Percentiles rank a stretch among this genome's conserved stretches.
These are phyloP conservation scores for Drosophila nr. perissopoda DNA, from an alignment of 2,888 invertebrate genomes.

Conservation along the genomic window DNA sequence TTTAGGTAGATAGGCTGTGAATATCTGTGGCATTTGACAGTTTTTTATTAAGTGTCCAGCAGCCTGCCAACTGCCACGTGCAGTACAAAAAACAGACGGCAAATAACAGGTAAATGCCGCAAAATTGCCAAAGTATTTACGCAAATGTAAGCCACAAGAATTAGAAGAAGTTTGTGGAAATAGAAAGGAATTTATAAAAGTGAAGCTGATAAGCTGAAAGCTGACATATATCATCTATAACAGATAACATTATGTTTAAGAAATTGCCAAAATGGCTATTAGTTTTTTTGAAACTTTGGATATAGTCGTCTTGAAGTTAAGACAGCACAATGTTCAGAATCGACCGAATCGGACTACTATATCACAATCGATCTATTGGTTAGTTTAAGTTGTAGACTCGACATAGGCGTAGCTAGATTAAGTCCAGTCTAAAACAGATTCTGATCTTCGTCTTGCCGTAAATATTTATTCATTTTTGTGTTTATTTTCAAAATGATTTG, in stretches of 20 bases:
- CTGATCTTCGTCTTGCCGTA: no score
- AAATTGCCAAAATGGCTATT: not conserved
- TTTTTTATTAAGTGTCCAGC: conserved; percentile 65
- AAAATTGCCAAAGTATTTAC: conserved; percentile 30
- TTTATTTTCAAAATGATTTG: not conserved
- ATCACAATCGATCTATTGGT: not conserved
- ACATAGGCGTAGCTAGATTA: not conserved
- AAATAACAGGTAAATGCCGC: conserved; percentile 60
- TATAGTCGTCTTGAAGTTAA: not conserved
- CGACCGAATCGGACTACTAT: not conserved
- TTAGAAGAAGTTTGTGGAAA: not conserved
- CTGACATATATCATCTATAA: not conserved
- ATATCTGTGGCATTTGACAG: conserved; percentile 67
- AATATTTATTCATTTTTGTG: not conserved
- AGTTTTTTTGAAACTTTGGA: not conserved
- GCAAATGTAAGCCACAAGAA: not conserved
- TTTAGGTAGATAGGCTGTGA: conserved; percentile 63
- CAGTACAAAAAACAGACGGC: conserved; percentile 7
- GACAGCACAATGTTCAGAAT: not conserved
- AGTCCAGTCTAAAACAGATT: not conserved
- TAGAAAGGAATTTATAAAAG: not conserved
- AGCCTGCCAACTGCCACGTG: conserved; percentile 50
- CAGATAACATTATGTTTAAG: not conserved
- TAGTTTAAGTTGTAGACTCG: not conserved
- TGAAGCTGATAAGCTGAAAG: not conserved